A percentile compares a stretch with the other conserved stretches of the same genome.
These are phyloP conservation scores for Tenthredo distinguenda DNA, from an alignment of 2,888 invertebrate species.

Conservation along the genomic window DNA sequence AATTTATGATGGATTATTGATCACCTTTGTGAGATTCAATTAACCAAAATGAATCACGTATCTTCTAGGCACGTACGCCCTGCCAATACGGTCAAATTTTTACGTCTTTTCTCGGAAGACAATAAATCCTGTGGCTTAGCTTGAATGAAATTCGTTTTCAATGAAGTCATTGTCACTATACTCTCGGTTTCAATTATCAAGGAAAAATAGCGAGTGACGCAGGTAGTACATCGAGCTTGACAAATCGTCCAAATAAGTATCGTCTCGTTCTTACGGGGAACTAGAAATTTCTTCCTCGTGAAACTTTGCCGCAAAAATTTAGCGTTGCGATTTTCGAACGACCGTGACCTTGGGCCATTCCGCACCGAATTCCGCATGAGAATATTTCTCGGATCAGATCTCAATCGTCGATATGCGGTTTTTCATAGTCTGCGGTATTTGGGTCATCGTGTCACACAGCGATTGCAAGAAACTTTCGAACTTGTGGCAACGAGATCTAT, in stretches of 20 bases:
- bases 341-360: slow-evolving; percentile 21
- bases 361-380: not conserved
- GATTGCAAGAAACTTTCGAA: slow-evolving; percentile 20
- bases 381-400: not conserved
- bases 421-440: not conserved
- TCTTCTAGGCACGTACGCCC: too few species aligned
- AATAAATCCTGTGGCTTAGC: not conserved
- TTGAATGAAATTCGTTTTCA: not conserved
- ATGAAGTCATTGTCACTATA: not conserved
- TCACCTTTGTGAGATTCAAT: too few species aligned
- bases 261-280: not conserved
- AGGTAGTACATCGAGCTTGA: not conserved
- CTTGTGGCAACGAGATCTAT: not conserved
- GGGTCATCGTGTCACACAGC: not conserved
- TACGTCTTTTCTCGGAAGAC: too few species aligned
- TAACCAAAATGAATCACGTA: too few species aligned
- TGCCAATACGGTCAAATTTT: too few species aligned
- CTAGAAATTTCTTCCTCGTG: not conserved
- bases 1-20: too few species aligned
- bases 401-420: not conserved
- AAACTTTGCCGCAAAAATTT: not conserved
- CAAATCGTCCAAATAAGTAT: not conserved
- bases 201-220: slow-evolving; percentile 11
- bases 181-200: not conserved
- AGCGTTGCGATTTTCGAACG: not conserved